Evolutionary conservation across 1,140 invertebrate species (phyloP).

Genomic region (Gonioctena quinquepunctata): DNA sequence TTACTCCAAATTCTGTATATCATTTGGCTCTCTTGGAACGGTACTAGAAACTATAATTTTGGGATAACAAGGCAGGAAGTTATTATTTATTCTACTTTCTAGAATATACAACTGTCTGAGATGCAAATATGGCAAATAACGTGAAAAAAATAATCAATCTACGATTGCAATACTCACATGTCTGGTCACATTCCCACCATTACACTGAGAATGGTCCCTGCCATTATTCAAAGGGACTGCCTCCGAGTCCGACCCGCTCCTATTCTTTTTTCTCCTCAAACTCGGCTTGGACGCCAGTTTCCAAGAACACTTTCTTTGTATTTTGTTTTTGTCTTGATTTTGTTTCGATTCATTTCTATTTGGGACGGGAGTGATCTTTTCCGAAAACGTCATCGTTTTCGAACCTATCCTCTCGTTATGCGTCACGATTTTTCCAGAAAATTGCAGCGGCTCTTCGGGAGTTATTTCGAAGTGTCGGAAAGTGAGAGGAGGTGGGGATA

Average conservation of each 20-base stretch:
- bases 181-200: conserved; percentile 64
- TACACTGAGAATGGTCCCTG: conserved; percentile 71
- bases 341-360: conserved; percentile 22
- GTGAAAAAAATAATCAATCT: not conserved
- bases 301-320: conserved; percentile 62
- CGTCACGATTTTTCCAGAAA: conserved; percentile 48
- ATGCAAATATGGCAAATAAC: not conserved
- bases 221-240: conserved; percentile 68
- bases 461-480: conserved; percentile 48
- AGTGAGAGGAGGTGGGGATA: conserved; percentile 48
- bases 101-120: too few relatives aligned
- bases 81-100: too few relatives aligned
- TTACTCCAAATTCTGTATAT: too few relatives aligned
- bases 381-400: conserved; percentile 52
- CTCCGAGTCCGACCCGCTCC: conserved; percentile 63
- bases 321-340: conserved; percentile 30
- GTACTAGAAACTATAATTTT: too few relatives aligned
- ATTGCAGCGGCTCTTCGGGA: conserved; percentile 31
- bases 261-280: conserved; percentile 64
- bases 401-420: conserved; percentile 53
- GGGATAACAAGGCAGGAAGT: too few relatives aligned
- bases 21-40: too few relatives aligned
- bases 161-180: not conserved
- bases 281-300: conserved; percentile 67
- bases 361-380: conserved; percentile 42